These are phyloP conservation scores for Cerastis rubricosa DNA, from an alignment of 2,888 invertebrate species.

Conservation along the genomic window DNA sequence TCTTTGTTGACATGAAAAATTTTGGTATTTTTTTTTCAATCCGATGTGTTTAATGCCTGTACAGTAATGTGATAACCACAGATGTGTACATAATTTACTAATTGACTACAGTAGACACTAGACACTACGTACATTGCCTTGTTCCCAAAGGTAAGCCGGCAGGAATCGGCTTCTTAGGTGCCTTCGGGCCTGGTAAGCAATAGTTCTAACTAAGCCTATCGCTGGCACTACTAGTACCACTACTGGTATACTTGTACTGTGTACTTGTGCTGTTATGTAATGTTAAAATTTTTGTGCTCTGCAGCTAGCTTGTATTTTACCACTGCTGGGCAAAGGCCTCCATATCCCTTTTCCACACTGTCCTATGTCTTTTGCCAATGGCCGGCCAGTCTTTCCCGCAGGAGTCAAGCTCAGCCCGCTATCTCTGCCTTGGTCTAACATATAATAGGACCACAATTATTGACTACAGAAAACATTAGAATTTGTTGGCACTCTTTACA, in stretches of 20 bases:
- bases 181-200: too few species aligned
- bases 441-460: neutral
- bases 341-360: neutral
- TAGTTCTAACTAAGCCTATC: neutral
- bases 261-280: neutral
- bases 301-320: neutral
- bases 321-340: neutral
- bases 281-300: neutral
- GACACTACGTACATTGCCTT: too few species aligned
- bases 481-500: neutral
- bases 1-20: too few species aligned
- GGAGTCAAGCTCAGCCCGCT: neutral
- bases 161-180: too few species aligned
- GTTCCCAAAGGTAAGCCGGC: too few species aligned
- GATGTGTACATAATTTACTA: too few species aligned
- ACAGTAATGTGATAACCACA: too few species aligned
- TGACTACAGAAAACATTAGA: neutral
- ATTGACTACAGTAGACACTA: too few species aligned
- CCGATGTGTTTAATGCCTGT: too few species aligned
- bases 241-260: too few species aligned
- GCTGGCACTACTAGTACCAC: too few species aligned
- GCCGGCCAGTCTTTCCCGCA: neutral
- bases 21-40: too few species aligned
- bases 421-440: neutral
- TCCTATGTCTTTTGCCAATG: neutral